These are phyloP conservation scores for Lasioglossum marginatum DNA, from an alignment of 2,888 invertebrate genomes.

Conservation along the genomic window DNA sequence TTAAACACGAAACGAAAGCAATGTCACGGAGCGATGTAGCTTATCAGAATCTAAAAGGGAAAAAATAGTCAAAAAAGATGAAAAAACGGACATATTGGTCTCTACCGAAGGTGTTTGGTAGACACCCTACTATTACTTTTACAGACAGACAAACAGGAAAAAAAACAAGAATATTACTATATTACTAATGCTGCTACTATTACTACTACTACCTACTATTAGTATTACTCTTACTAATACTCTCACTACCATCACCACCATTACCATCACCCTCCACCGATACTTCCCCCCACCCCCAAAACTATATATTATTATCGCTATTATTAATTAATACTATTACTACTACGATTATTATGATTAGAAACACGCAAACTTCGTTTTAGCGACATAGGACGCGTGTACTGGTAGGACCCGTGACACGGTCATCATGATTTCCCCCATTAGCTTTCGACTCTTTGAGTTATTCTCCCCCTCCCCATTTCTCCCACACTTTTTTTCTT, in stretches of 20 bases:
- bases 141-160: slow-evolving; percentile 60
- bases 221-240: slow-evolving; percentile 51
- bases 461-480: not conserved
- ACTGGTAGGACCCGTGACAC: slow-evolving; percentile 62
- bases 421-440: slow-evolving; percentile 80
- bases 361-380: slow-evolving; percentile 64
- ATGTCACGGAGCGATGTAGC: slow-evolving; percentile 80
- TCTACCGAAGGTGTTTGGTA: slow-evolving; percentile 80
- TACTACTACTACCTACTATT: slow-evolving; percentile 7
- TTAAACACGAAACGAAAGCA: slow-evolving; percentile 60
- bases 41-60: slow-evolving; percentile 65
- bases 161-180: slow-evolving; percentile 61
- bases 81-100: slow-evolving; percentile 70
- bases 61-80: not conserved
- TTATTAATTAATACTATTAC: slow-evolving; percentile 61
- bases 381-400: slow-evolving; percentile 56
- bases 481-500: not conserved
- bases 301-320: slow-evolving; percentile 71
- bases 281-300: slow-evolving; percentile 68
- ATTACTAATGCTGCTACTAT: slow-evolving; percentile 67
- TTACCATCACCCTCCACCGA: slow-evolving; percentile 59
- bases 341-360: slow-evolving; percentile 58
- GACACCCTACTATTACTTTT: slow-evolving; percentile 77
- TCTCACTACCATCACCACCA: slow-evolving; percentile 60
- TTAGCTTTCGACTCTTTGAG: slow-evolving; percentile 68